Base-by-base conservation (phyloP, 2,888 invertebrate species). In the Homarus gammarus region DNA sequence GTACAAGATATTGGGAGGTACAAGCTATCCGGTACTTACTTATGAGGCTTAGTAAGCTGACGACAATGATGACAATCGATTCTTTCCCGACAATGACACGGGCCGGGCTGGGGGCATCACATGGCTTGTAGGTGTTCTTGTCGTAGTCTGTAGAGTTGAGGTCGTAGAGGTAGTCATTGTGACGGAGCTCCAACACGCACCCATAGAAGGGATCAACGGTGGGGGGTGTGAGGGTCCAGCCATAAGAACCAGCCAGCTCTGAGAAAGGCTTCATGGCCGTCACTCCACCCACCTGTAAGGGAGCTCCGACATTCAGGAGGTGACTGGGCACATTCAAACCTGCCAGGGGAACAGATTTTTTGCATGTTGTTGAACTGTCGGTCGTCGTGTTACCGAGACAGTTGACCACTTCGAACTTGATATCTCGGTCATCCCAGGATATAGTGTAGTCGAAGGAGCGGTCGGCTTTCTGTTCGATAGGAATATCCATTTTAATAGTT, bases 1-100 rank as follows among this genome's bases (percentile, higher is more conserved):
- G 44, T 27, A 49, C 44, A n/a, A n/a, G n/a, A n/a, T n/a, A n/a
- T n/a, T n/a, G n/a, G n/a, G n/a, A n/a, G n/a, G n/a, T n/a, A n/a
- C 40, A 44, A 3, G 22, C 27, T 44, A 8, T 5, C 18, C 22
- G 1, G 40, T 64, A 88, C 88, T 88, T 33, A 92, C 92, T 51
- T 56, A 92, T 40, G 36, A 92, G 87, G 56, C 89, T 70, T 36
- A 90, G 81, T 6, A 92, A 70, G 27, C 90, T 90, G 78, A 86
- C 87, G 38, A 90, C 89, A 56, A 92, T 92, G 84, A 92, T 92
- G 75, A 89, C 68, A 18, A 92, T 88, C 33, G 90, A 89, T 75
- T 92, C 84, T n/a, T 84, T 73, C 2, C 92, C 90, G 64, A 92
- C 51, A 31, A 88, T 77, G 18, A 92, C 86, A 22, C 36, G 31